These are phyloP conservation scores for Hozukius guyotensis DNA, from an alignment of 2,797 vertebrate genomes.

Conservation along the genomic window DNA sequence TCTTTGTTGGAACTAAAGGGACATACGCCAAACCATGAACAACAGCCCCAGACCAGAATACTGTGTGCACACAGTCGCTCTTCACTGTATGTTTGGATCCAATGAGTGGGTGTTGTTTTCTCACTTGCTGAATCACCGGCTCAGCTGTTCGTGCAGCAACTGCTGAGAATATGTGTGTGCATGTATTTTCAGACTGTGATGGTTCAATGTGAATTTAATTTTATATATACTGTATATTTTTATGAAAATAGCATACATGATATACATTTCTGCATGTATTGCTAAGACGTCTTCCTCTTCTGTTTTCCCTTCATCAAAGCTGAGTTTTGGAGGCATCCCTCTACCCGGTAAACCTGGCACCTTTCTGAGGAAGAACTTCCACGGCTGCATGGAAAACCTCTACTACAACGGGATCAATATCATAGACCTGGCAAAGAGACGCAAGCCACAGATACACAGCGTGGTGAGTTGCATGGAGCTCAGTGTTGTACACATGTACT, in stretches of 20 bases:
- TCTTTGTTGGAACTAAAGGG: neutral
- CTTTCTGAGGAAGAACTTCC: conserved; percentile 95
- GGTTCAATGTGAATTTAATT: neutral
- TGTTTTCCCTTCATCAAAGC: conserved; percentile 74
- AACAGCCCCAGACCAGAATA: neutral
- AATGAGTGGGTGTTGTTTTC: conserved; percentile 31
- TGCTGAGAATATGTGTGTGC: conserved; percentile 5
- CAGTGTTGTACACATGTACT: neutral
- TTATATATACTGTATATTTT: neutral
- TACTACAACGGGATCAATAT: conserved; percentile 98
- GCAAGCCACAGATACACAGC: conserved; percentile 97
- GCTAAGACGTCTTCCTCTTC: neutral
- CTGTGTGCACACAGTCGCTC: neutral
- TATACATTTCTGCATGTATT: neutral
- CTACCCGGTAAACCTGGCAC: conserved; percentile 96
- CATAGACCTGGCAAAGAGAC: conserved; percentile 95
- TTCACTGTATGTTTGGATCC: neutral
- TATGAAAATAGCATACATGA: neutral
- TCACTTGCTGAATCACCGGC: conserved; percentile 33
- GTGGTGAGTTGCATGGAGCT: conserved; percentile 84
- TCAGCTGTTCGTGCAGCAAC: conserved; percentile 15
- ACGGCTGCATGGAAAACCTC: conserved; percentile 97
- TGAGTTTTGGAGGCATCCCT: conserved; percentile 97
- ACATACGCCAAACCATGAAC: neutral
- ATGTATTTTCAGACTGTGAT: neutral